Percentiles rank a stretch among this genome's conserved stretches.
Evolutionary conservation across 1,140 invertebrate genomes (phyloP).

Genomic region (Camponotus vicinus): DNA sequence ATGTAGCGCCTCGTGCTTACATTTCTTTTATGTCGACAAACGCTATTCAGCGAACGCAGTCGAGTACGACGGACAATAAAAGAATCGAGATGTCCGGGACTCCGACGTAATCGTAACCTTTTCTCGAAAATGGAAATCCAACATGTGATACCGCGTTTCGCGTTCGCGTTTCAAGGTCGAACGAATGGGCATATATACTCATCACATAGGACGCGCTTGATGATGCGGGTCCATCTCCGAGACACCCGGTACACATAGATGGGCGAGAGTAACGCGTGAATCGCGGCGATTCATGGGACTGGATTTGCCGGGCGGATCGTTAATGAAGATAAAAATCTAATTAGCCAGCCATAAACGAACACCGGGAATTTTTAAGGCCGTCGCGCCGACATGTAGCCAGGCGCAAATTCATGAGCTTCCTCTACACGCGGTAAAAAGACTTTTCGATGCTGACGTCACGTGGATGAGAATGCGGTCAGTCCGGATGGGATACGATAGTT

Average conservation of each 20-base stretch:
- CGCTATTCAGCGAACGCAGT: neutral
- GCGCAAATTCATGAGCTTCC: constrained; percentile 75
- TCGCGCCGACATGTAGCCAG: constrained; percentile 68
- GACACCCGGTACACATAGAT: constrained; percentile 56
- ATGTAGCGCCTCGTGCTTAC: neutral
- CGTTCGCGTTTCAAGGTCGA: constrained; percentile 11
- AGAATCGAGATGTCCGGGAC: neutral
- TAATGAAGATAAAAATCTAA: constrained; percentile 82
- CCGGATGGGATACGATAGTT: constrained; percentile 74
- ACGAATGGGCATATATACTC: neutral
- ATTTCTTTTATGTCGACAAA: constrained; percentile 33
- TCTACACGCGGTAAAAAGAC: constrained; percentile 66
- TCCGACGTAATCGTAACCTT: constrained; percentile 29
- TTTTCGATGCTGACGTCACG: constrained; percentile 75
- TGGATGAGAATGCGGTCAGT: constrained; percentile 76
- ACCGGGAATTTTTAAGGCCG: constrained; percentile 75
- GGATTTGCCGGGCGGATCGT: constrained; percentile 69
- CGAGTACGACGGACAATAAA: constrained; percentile 25
- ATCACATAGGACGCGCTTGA: constrained; percentile 12
- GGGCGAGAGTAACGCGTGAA: constrained; percentile 30
- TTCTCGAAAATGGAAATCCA: neutral
- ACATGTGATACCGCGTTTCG: constrained; percentile 15
- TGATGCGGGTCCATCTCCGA: constrained; percentile 25
- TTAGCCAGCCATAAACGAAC: constrained; percentile 77
- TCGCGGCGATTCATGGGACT: constrained; percentile 58